Evolutionary conservation across 1,140 invertebrate species (phyloP).

Genomic region (Capitella teleta): DNA sequence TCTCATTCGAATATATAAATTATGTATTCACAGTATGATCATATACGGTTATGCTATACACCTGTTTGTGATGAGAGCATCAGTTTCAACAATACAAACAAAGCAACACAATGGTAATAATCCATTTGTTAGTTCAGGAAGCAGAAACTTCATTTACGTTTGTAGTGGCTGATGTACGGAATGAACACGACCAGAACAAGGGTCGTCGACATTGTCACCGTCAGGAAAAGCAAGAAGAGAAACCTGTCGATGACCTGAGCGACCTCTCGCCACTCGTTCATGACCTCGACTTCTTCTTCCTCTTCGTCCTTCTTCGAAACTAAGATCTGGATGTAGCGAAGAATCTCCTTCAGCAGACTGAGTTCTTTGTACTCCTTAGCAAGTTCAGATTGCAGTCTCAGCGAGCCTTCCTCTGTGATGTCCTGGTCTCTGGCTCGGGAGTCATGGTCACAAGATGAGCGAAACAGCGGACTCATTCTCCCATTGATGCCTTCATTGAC

Average conservation of each 20-base stretch:
- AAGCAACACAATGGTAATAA: too few species aligned
- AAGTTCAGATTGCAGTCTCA: background rate
- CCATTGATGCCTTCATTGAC: background rate
- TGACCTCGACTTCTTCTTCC: slow-evolving; percentile 28
- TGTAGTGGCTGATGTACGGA: slow-evolving; percentile 1
- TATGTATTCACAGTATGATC: too few species aligned
- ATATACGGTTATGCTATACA: too few species aligned
- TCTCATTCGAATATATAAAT: too few species aligned
- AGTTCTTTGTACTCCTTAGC: background rate
- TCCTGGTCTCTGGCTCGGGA: background rate
- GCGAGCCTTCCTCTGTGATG: background rate
- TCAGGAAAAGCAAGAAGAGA: slow-evolving; percentile 51
- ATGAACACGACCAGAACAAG: slow-evolving; percentile 40
- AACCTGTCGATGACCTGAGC: slow-evolving; percentile 49
- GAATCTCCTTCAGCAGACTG: slow-evolving; percentile 24
- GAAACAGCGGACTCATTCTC: background rate
- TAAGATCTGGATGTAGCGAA: slow-evolving; percentile 26
- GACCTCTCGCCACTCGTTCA: slow-evolving; percentile 48
- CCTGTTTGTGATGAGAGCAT: too few species aligned
- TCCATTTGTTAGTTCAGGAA: too few species aligned
- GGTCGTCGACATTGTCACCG: slow-evolving; percentile 45
- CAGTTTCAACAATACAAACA: too few species aligned
- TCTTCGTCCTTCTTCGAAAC: slow-evolving; percentile 29
- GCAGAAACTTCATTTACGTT: too few species aligned
- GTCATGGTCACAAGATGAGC: background rate